A percentile compares a stretch with the other conserved stretches of the same genome.
These are phyloP conservation scores for Biston betularia DNA, from an alignment of 2,888 invertebrate species.

Conservation along the genomic window DNA sequence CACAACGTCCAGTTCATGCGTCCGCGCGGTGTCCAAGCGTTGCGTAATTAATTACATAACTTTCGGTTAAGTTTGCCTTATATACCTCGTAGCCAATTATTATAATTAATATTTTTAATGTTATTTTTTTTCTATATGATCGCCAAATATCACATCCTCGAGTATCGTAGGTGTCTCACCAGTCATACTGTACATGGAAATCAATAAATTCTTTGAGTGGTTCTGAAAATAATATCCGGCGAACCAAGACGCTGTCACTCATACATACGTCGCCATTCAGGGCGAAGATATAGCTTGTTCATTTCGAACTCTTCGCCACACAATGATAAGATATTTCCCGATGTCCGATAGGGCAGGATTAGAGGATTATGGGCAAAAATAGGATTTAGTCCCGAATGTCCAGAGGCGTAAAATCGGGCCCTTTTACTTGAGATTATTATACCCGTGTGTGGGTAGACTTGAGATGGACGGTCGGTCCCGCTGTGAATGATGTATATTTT, in stretches of 20 bases:
- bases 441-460: constrained; percentile 9
- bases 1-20: no score
- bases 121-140: no score
- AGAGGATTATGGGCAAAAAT: constrained; percentile 36
- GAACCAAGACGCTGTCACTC: neutral
- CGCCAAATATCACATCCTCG: no score
- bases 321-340: constrained; percentile 7
- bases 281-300: neutral
- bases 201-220: no score
- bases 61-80: no score
- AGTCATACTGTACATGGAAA: no score
- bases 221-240: neutral
- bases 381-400: constrained; percentile 38
- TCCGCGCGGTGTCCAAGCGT: no score
- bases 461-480: neutral
- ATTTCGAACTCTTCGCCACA: constrained; percentile 9
- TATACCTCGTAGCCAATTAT: no score
- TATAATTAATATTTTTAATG: no score
- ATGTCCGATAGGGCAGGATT: constrained; percentile 26
- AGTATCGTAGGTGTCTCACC: no score
- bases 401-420: constrained; percentile 31
- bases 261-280: neutral
- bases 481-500: neutral
- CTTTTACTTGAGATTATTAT: constrained; percentile 36
- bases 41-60: no score